Percentiles rank a stretch among this genome's conserved stretches.
Evolutionary conservation across 2,113 vertebrate species (phyloP).

Genomic region (Chitala chitala): DNA sequence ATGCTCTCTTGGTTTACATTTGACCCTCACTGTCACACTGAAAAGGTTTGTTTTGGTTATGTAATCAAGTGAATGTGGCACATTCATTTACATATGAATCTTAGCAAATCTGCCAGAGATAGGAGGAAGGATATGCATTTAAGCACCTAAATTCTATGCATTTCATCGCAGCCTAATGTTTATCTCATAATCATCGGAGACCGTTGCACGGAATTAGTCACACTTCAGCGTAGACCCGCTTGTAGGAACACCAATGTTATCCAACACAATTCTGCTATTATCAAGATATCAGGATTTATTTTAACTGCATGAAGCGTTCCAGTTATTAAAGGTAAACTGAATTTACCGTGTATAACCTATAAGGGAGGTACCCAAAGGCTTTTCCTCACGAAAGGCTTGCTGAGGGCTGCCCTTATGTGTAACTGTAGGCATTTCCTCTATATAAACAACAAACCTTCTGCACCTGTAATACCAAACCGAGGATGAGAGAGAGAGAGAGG

Average conservation of each 20-base stretch:
- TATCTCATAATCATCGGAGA: not conserved
- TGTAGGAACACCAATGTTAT: not conserved
- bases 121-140: constrained; percentile 12
- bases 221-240: not conserved
- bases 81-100: constrained; percentile 15
- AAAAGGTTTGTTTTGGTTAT: not conserved
- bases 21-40: not conserved
- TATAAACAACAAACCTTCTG: not conserved
- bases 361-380: not conserved
- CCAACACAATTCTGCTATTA: not conserved
- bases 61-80: not conserved
- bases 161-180: constrained; percentile 4
- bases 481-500: too few species aligned
- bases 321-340: not conserved
- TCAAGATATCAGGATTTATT: not conserved
- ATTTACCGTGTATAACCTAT: not conserved
- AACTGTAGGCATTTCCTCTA: not conserved
- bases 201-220: not conserved
- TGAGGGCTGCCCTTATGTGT: not conserved
- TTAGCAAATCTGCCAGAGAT: constrained; percentile 1
- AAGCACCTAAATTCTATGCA: not conserved
- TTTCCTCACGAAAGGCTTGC: not conserved
- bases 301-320: not conserved
- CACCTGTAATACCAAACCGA: too few species aligned
- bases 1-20: not conserved